phyloP scores from a whole-genome alignment of 2,113 vertebrate species.

The Himantopus leucocephalus region DNA sequence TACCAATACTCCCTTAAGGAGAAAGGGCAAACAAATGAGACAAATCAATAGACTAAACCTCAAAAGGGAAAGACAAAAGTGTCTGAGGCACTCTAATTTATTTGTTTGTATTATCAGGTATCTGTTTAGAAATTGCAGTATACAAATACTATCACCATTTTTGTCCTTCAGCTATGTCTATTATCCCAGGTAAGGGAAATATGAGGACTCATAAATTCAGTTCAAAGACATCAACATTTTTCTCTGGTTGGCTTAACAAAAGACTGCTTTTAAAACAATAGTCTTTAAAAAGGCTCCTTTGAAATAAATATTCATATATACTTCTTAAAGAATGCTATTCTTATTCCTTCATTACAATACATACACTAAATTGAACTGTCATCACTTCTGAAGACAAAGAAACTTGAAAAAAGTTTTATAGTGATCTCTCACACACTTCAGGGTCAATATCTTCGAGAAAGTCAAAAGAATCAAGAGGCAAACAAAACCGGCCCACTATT shows the following conservation, averaged over 20 bases:
- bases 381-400: neutral
- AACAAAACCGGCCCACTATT: neutral
- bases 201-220: neutral
- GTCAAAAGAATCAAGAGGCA: neutral
- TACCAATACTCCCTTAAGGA: neutral
- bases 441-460: neutral
- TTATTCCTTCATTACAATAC: neutral
- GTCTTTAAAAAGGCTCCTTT: neutral
- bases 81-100: neutral
- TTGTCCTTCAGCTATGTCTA: neutral
- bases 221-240: neutral
- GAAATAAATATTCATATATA: neutral
- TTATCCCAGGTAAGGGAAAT: neutral
- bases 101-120: neutral
- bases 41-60: neutral
- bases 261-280: neutral
- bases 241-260: neutral
- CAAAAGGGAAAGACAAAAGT: neutral
- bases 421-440: neutral
- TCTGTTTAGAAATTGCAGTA: neutral
- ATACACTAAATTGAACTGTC: neutral
- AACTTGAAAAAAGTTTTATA: neutral
- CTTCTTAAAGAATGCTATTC: neutral
- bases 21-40: neutral
- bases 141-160: neutral